Evolutionary conservation across 2,888 invertebrate genomes (phyloP).

Genomic region (Agapostemon virescens): DNA sequence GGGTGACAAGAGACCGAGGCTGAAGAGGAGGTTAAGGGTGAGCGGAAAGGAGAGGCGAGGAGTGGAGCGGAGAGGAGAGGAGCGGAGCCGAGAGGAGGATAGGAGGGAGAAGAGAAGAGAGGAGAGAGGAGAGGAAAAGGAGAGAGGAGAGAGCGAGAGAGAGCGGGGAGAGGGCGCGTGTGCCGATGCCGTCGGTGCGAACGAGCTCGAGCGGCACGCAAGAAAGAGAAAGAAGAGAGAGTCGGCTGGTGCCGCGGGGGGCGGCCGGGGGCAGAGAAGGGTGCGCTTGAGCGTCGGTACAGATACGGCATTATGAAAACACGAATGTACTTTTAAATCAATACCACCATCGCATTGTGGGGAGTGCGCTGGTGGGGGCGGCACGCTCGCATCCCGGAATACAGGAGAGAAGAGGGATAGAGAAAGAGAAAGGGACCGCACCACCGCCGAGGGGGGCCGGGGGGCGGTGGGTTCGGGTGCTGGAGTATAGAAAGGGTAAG

Average conservation of each 20-base stretch:
- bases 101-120: constrained; percentile 38
- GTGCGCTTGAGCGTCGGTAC: constrained; percentile 78
- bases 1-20: constrained; percentile 56
- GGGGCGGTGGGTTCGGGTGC: too few relatives aligned
- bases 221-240: constrained; percentile 25
- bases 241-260: constrained; percentile 14
- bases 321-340: constrained; percentile 81
- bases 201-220: neutral
- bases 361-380: constrained; percentile 73
- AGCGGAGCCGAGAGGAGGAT: neutral
- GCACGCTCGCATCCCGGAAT: constrained; percentile 70
- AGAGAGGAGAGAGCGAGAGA: constrained; percentile 34
- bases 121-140: too few relatives aligned
- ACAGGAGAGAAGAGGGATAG: constrained; percentile 55
- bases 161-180: constrained; percentile 3
- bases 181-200: neutral
- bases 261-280: constrained; percentile 52
- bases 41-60: constrained; percentile 16
- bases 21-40: constrained; percentile 61
- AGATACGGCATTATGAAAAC: constrained; percentile 81
- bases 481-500: constrained; percentile 37
- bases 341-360: constrained; percentile 81
- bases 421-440: constrained; percentile 44
- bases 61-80: too few relatives aligned
- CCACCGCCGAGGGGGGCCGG: constrained; percentile 12